Evolutionary conservation across 2,797 vertebrate genomes (phyloP).

Genomic region (Semotilus atromaculatus): DNA sequence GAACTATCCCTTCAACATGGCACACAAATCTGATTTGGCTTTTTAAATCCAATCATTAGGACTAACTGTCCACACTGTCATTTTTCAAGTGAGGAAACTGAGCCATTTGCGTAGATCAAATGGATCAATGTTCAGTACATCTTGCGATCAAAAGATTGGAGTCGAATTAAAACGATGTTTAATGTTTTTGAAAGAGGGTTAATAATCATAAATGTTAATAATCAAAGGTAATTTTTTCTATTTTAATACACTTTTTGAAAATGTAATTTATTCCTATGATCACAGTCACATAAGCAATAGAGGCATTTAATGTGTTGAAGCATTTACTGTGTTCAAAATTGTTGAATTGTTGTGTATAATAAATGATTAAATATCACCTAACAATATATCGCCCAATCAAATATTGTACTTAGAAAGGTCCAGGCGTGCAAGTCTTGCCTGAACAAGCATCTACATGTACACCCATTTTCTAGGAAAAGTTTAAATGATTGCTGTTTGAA

Average conservation of each 20-base stretch:
- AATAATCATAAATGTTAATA: not conserved
- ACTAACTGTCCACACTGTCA: not conserved
- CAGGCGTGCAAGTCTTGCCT: not conserved
- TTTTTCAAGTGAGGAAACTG: not conserved
- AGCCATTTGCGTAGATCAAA: not conserved
- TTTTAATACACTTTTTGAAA: not conserved
- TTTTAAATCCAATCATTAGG: not conserved
- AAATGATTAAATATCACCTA: not conserved
- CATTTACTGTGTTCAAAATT: not conserved
- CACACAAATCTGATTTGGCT: not conserved
- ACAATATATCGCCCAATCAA: no score
- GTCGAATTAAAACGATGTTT: not conserved
- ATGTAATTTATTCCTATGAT: not conserved
- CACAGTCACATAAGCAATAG: not conserved
- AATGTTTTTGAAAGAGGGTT: not conserved
- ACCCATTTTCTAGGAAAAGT: not conserved
- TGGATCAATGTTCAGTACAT: not conserved
- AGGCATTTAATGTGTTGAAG: not conserved
- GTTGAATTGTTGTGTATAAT: not conserved
- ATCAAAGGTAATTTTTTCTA: not conserved
- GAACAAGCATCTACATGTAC: not conserved
- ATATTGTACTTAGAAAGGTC: not conserved
- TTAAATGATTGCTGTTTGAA: not conserved
- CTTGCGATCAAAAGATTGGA: not conserved
- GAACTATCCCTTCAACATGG: not conserved